Evolutionary conservation across 1,140 invertebrate species (phyloP).

Genomic region (Gryllus bimaculatus): DNA sequence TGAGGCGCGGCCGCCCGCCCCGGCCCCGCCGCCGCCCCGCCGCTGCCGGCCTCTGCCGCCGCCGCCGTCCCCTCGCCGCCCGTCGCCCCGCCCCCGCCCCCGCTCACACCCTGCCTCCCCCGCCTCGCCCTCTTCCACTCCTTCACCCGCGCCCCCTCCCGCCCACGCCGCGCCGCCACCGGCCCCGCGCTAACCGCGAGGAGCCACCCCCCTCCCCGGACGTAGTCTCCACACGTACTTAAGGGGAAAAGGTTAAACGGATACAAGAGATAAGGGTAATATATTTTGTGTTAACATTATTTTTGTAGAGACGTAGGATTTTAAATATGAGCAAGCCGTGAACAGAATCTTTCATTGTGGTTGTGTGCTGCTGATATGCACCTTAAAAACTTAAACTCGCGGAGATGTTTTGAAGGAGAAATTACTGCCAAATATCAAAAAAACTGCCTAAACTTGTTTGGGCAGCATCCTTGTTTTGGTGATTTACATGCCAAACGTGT

Average conservation of each 20-base stretch:
- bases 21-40: not conserved
- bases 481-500: not conserved
- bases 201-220: not conserved
- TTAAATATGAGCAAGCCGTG: not conserved
- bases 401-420: not conserved
- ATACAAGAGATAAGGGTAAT: conserved; percentile 7
- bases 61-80: not conserved
- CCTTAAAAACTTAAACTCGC: not conserved
- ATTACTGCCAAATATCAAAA: not conserved
- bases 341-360: not conserved
- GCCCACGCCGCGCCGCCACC: too few species aligned
- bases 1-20: not conserved
- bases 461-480: not conserved
- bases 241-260: not conserved
- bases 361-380: not conserved
- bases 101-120: not conserved
- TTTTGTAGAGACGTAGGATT: conserved; percentile 19
- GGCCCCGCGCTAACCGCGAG: too few species aligned
- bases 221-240: not conserved
- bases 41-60: not conserved
- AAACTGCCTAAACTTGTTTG: conserved; percentile 2
- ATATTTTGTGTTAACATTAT: conserved; percentile 19
- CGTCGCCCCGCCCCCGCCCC: not conserved
- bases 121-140: not conserved
- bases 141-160: not conserved